phyloP scores from a whole-genome alignment of 1,140 invertebrate genomes.

The Camponotus floridanus region DNA sequence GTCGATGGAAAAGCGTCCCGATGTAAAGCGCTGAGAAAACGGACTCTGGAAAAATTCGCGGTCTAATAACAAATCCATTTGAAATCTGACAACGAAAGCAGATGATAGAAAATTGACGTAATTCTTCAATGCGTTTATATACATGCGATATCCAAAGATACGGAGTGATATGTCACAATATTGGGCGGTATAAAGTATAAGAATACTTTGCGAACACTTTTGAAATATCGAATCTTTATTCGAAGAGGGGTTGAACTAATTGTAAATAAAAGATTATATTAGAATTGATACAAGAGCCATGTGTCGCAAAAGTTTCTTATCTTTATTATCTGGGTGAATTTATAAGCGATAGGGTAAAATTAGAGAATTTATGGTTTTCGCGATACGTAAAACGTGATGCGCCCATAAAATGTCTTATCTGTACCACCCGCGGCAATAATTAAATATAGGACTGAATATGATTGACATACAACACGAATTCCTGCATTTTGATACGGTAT shows the following conservation, averaged over 20 bases:
- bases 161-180: background rate
- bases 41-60: background rate
- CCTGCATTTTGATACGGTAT: background rate
- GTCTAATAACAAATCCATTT: background rate
- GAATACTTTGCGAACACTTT: background rate
- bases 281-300: background rate
- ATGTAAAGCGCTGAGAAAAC: constrained; percentile 12
- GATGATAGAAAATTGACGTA: background rate
- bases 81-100: background rate
- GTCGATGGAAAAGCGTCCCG: constrained; percentile 43
- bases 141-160: background rate
- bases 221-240: background rate
- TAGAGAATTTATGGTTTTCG: background rate
- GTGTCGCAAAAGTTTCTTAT: background rate
- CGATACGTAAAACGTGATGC: background rate
- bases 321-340: background rate
- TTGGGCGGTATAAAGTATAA: background rate
- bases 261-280: background rate
- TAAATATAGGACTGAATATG: background rate
- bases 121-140: background rate
- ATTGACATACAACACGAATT: no score
- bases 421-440: background rate
- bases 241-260: background rate
- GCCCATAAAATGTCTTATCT: background rate
- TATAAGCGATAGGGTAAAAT: background rate